Evolutionary conservation across 2,888 invertebrate genomes (phyloP).

Genomic region (Meteorus cinctellus): DNA sequence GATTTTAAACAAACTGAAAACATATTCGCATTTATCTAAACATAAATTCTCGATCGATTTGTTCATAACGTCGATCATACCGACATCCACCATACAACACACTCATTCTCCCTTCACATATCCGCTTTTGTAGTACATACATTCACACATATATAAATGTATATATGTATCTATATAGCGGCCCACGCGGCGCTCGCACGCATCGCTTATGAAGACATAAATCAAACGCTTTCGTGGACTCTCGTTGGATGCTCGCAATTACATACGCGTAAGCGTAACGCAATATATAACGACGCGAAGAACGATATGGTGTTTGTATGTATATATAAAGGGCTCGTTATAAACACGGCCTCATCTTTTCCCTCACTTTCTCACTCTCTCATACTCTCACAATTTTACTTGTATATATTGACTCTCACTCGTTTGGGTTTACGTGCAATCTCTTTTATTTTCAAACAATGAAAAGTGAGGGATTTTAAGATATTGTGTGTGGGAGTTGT

Average conservation of each 20-base stretch:
- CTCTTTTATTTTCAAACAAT: background rate
- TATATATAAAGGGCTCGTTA: conserved; percentile 62
- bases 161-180: conserved; percentile 10
- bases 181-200: conserved; percentile 53
- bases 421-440: background rate
- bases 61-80: conserved; percentile 35
- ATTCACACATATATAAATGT: conserved; percentile 14
- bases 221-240: conserved; percentile 69
- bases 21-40: conserved; percentile 13
- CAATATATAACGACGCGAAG: conserved; percentile 66
- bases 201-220: conserved; percentile 70
- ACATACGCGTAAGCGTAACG: conserved; percentile 69
- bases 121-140: background rate
- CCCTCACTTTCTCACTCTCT: background rate
- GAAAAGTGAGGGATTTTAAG: conserved; percentile 24
- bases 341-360: conserved; percentile 43
- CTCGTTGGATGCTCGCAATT: conserved; percentile 68
- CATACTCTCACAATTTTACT: background rate
- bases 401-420: background rate
- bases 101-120: conserved; percentile 23
- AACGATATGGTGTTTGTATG: conserved; percentile 52
- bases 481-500: conserved; percentile 65
- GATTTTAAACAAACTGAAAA: background rate
- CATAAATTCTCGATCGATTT: conserved; percentile 8
- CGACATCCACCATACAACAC: background rate